phyloP scores from a whole-genome alignment of 2,113 vertebrate species.

The Scomber scombrus region DNA sequence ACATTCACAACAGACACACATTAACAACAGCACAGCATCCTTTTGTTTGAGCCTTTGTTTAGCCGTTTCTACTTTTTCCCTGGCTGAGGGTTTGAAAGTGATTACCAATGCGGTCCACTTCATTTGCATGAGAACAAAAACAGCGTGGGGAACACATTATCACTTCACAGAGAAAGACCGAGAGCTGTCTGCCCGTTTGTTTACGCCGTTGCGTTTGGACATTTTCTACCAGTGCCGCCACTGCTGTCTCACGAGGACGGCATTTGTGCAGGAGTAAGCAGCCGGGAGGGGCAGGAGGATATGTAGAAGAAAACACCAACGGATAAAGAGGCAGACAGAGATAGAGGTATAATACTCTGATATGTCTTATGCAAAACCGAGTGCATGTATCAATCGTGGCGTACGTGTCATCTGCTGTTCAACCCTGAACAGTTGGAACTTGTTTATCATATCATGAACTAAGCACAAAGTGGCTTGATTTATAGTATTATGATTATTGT shows the following conservation, averaged over 20 bases:
- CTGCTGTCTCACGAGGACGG: constrained; percentile 72
- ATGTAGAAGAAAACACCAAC: constrained; percentile 29
- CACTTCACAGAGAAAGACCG: constrained; percentile 83
- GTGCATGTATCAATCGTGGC: background rate
- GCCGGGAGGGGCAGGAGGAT: constrained; percentile 43
- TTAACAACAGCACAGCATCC: constrained; percentile 54
- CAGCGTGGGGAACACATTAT: constrained; percentile 81
- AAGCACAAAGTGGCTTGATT: background rate
- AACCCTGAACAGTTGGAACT: background rate
- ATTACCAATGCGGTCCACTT: constrained; percentile 83
- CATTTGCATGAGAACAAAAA: constrained; percentile 86
- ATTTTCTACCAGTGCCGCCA: constrained; percentile 78
- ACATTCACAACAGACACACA: constrained; percentile 28
- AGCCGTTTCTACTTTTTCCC: constrained; percentile 68
- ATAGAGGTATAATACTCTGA: constrained; percentile 29
- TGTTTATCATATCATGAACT: constrained; percentile 8
- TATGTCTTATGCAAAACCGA: constrained; percentile 53
- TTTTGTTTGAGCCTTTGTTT: constrained; percentile 76
- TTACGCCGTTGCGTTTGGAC: constrained; percentile 79
- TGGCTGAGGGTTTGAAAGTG: constrained; percentile 82
- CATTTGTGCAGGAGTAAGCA: constrained; percentile 53
- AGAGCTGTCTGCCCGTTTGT: constrained; percentile 80
- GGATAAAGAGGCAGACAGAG: constrained; percentile 42
- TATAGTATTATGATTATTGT: background rate
- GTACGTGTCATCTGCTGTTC: background rate